Conservation (phyloP, 2,888 invertebrate species). For the Amphipoea oculea region DNA sequence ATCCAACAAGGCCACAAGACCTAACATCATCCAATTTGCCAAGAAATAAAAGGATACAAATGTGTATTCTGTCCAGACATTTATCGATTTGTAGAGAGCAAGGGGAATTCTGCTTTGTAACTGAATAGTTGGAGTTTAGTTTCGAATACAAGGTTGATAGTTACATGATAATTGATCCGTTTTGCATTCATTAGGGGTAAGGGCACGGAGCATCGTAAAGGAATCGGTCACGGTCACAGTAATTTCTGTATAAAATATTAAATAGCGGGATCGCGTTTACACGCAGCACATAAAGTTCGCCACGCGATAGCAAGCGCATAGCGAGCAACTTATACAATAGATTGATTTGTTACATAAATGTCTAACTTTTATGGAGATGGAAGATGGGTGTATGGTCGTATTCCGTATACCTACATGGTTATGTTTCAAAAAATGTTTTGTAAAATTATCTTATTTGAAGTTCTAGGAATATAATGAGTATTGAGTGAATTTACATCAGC, state of each 20-base stretch:
- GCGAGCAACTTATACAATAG: conserved; percentile 28
- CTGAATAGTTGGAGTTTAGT: conserved; percentile 17
- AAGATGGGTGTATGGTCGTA: neutral
- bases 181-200: conserved; percentile 53
- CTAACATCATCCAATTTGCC: conserved; percentile 19
- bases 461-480: neutral
- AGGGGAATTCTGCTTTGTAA: neutral
- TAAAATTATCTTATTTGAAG: neutral
- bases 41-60: conserved; percentile 32
- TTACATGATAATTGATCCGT: conserved; percentile 56
- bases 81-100: conserved; percentile 1
- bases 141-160: conserved; percentile 44
- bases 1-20: conserved; percentile 6
- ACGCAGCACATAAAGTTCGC: conserved; percentile 57
- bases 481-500: neutral
- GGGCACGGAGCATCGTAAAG: conserved; percentile 48
- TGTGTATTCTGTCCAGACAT: conserved; percentile 7
- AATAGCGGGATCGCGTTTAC: conserved; percentile 47
- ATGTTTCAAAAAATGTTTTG: neutral
- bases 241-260: conserved; percentile 50
- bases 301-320: conserved; percentile 58
- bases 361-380: conserved; percentile 22
- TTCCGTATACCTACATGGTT: neutral
- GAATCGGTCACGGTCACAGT: conserved; percentile 59
- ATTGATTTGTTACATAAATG: conserved; percentile 29